Base-by-base conservation (phyloP, 2,113 vertebrate genomes). In the Rousettus leschenaultii region DNA sequence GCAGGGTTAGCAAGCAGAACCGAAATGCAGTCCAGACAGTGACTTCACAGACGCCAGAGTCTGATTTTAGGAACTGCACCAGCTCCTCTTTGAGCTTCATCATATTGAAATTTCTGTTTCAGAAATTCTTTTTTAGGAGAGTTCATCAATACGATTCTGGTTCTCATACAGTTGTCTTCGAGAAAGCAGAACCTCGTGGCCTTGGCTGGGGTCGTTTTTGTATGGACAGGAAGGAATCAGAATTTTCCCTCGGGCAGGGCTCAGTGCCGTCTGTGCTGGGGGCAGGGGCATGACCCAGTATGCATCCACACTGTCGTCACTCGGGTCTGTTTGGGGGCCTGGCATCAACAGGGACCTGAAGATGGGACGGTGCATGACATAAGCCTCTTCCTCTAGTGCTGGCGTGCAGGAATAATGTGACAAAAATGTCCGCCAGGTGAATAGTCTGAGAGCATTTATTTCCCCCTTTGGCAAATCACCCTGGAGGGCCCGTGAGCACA, bases 401-500 rank as follows among this genome's bases (percentile, higher is more conserved):
- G 57, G 24, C 35, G 7, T 5, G 3, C 26, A 68, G 48, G 74
- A 65, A 13, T 15, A 9, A 28, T 1, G 24, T 43, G 40, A 45
- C 16, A 22, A 30, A 38, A 45, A 38, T 38, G 89, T 59, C 79
- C 18, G 0, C 9, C n/a, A 28, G 18, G 40, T 2, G 6, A 53
- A 22, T 3, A 5, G 4, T 30, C n/a, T 26, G 30, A 59, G n/a
- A 57, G 7, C 55, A 63, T 35, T 1, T 70, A 63, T 35, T 2
- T 70, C 15, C 24, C 48, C 48, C 66, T 65, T n/a, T 12, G 45
- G 38, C 43, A 30, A 7, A 55, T 21, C 55, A 35, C 79, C 38
- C 11, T 8, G 1, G 43, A 48, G 38, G 26, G 12, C 8, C 3
- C 26, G 0, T 3, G 6, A 18, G 24, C 1, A 4, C 15, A 4